Evolutionary conservation across 2,797 vertebrate genomes (phyloP).

Genomic region (Myotis daubentonii): DNA sequence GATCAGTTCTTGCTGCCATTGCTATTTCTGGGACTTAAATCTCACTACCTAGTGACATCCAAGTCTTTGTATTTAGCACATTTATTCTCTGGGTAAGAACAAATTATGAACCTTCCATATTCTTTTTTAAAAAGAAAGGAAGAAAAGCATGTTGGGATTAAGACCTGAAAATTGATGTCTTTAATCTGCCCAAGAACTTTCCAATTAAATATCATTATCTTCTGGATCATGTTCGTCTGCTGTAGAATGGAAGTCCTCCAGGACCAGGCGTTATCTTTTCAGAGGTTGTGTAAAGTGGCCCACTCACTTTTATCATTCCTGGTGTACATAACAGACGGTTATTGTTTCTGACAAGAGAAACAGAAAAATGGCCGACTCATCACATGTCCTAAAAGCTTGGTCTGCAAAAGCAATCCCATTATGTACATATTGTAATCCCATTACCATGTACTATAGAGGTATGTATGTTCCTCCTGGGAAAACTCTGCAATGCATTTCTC

Average conservation of each 20-base stretch:
- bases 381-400: background rate
- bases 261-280: slow-evolving; percentile 40
- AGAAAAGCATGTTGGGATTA: background rate
- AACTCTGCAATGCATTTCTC: background rate
- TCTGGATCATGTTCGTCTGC: slow-evolving; percentile 4
- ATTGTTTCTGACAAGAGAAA: slow-evolving; percentile 58
- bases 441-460: background rate
- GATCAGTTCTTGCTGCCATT: background rate
- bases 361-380: slow-evolving; percentile 30
- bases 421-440: background rate
- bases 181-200: slow-evolving; percentile 44
- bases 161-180: slow-evolving; percentile 51
- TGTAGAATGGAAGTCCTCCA: slow-evolving; percentile 2
- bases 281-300: slow-evolving; percentile 40
- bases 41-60: background rate
- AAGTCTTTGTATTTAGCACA: background rate
- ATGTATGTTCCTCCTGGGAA: background rate
- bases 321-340: background rate
- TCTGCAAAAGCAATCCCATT: background rate
- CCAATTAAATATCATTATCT: slow-evolving; percentile 50
- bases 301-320: slow-evolving; percentile 24
- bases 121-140: background rate
- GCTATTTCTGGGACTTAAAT: background rate
- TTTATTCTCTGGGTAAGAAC: background rate
- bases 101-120: background rate